Evolutionary conservation across 2,888 invertebrate species (phyloP).

Genomic region (Eilema caniola): DNA sequence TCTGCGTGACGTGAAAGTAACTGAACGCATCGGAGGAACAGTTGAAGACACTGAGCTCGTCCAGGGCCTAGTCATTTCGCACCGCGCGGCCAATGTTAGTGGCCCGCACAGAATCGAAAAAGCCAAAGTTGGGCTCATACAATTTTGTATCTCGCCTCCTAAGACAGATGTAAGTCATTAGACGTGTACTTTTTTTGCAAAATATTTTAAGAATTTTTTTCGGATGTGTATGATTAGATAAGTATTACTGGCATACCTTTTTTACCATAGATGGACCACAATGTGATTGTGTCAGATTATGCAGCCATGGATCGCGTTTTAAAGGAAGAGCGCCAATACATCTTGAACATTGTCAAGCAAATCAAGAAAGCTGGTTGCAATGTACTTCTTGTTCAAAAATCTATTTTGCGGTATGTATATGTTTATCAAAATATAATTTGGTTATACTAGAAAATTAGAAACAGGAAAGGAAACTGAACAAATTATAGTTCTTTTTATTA

Average conservation of each 20-base stretch:
- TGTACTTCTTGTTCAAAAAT: conserved; percentile 96
- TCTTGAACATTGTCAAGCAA: conserved; percentile 99
- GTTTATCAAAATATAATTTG: too few relatives aligned
- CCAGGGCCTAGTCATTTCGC: conserved; percentile 98
- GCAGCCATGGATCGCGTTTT: conserved; percentile 99
- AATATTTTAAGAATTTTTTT: too few relatives aligned
- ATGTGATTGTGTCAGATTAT: conserved; percentile 98
- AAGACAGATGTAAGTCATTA: conserved; percentile 96
- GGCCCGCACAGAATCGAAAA: conserved; percentile 98
- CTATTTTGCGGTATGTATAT: conserved; percentile 89
- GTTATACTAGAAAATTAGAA: too few relatives aligned
- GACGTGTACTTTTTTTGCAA: background rate
- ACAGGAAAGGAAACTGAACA: too few relatives aligned
- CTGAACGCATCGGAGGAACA: conserved; percentile 98
- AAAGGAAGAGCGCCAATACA: conserved; percentile 98
- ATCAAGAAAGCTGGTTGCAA: conserved; percentile 99
- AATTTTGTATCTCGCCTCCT: conserved; percentile 99
- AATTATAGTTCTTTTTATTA: too few relatives aligned
- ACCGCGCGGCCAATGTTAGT: conserved; percentile 94
- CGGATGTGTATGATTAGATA: background rate
- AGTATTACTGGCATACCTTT: background rate
- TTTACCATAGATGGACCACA: conserved; percentile 94
- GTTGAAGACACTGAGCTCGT: conserved; percentile 98
- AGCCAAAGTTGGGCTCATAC: conserved; percentile 99
- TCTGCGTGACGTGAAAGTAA: conserved; percentile 98